A percentile compares a stretch with the other conserved stretches of the same genome.
These are phyloP conservation scores for Lycaena phlaeas DNA, from an alignment of 2,888 invertebrate species.

Conservation along the genomic window DNA sequence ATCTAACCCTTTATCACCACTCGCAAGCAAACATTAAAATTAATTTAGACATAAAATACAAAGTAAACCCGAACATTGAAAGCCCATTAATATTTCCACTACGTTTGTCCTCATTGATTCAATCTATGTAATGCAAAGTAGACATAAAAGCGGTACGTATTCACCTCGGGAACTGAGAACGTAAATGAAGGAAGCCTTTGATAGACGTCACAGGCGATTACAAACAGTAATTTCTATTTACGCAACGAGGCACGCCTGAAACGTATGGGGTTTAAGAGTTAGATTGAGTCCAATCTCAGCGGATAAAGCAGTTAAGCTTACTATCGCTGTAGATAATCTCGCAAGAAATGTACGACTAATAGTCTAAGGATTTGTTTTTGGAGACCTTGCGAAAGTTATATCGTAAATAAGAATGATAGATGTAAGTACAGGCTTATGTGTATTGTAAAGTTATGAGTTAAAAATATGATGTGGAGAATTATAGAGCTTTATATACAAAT, in stretches of 20 bases:
- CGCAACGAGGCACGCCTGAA: slow-evolving; percentile 3
- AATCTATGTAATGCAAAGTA: slow-evolving; percentile 1
- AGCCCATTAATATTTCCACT: slow-evolving; percentile 13
- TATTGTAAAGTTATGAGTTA: no score
- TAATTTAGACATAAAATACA: slow-evolving; percentile 4
- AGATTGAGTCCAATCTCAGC: slow-evolving; percentile 8
- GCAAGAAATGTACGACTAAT: slow-evolving; percentile 6
- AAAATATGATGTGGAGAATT: no score
- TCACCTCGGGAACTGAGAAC: slow-evolving; percentile 1
- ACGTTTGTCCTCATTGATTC: slow-evolving; percentile 6
- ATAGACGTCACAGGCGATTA: slow-evolving; percentile 8
- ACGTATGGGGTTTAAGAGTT: slow-evolving; percentile 7
- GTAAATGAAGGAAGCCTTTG: slow-evolving; percentile 8
- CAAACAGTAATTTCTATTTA: slow-evolving; percentile 7
- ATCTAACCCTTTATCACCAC: no score
- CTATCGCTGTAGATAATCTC: slow-evolving; percentile 4
- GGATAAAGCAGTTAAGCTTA: slow-evolving; percentile 6
- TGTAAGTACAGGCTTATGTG: no score
- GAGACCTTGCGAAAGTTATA: not conserved
- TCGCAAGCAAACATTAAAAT: not conserved
- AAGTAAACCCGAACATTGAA: slow-evolving; percentile 6
- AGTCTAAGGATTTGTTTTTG: slow-evolving; percentile 6
- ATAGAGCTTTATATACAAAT: no score
- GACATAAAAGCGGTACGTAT: slow-evolving; percentile 8
- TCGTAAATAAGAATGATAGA: not conserved